Evolutionary conservation across 2,113 vertebrate genomes (phyloP).

Genomic region (Cygnus buccinator): DNA sequence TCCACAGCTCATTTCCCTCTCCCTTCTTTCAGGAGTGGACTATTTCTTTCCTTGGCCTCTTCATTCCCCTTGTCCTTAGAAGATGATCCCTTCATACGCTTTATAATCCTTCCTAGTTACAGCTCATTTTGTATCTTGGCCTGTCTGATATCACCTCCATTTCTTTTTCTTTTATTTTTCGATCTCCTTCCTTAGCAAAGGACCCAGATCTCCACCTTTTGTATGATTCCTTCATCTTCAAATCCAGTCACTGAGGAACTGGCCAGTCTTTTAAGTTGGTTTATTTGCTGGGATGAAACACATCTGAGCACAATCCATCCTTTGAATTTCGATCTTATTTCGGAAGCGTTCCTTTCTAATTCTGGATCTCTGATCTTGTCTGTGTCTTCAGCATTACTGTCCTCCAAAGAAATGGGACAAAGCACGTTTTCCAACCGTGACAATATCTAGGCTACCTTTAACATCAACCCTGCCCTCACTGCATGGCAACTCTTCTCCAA

Average conservation of each 20-base stretch:
- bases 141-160: background rate
- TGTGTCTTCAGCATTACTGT: background rate
- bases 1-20: background rate
- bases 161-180: background rate
- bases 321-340: background rate
- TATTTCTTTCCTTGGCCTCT: background rate
- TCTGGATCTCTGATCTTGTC: background rate
- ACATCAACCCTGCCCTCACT: background rate
- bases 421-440: background rate
- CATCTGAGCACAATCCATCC: background rate
- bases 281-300: background rate
- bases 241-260: background rate
- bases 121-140: background rate
- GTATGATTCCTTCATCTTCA: background rate
- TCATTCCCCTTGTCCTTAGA: background rate
- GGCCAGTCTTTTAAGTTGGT: background rate
- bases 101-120: background rate
- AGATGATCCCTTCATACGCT: background rate
- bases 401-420: background rate
- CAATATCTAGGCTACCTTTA: background rate
- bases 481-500: background rate
- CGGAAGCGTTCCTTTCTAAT: background rate
- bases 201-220: slow-evolving; percentile 1
- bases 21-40: background rate
- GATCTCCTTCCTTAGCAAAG: background rate